These are phyloP conservation scores for Falco concolor DNA, from an alignment of 2,797 vertebrate species.

Conservation along the genomic window DNA sequence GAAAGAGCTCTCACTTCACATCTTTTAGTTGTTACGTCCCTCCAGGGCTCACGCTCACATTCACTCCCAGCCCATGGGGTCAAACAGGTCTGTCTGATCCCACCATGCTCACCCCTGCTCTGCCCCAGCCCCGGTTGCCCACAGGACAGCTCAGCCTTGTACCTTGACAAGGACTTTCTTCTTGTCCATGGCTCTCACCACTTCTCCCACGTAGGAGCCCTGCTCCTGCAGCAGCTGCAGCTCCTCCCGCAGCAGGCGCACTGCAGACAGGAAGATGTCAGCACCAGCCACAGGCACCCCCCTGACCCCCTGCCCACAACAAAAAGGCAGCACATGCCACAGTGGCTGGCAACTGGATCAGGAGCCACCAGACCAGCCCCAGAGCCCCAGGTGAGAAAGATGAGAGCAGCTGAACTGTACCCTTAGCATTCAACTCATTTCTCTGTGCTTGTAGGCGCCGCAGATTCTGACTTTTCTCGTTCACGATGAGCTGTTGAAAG, in stretches of 20 bases:
- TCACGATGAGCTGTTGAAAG: conserved; percentile 85
- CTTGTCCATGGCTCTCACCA: conserved; percentile 98
- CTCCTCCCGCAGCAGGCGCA: conserved; percentile 93
- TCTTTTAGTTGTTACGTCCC: too few relatives aligned
- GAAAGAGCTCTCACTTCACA: fast-evolving
- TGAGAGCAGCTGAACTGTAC: conserved; percentile 41
- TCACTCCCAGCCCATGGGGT: fast-evolving
- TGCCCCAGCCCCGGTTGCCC: fast-evolving
- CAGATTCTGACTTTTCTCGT: conserved; percentile 96
- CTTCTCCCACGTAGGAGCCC: conserved; percentile 97
- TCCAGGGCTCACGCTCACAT: fast-evolving
- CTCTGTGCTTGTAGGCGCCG: conserved; percentile 93
- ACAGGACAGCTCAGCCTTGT: neutral
- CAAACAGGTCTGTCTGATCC: fast-evolving
- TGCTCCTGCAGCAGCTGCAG: conserved; percentile 96
- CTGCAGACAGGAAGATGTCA: conserved; percentile 51
- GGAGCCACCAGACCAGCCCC: neutral
- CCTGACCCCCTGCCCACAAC: fast-evolving
- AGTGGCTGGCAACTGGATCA: too few relatives aligned
- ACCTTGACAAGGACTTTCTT: conserved; percentile 99
- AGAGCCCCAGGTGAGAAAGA: fast-evolving
- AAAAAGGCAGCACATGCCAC: too few relatives aligned
- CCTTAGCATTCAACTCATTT: conserved; percentile 97
- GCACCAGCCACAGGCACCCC: neutral
- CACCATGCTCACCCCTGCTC: too few relatives aligned